phyloP scores from a whole-genome alignment of 2,797 vertebrate genomes.

The Furcifer pardalis region DNA sequence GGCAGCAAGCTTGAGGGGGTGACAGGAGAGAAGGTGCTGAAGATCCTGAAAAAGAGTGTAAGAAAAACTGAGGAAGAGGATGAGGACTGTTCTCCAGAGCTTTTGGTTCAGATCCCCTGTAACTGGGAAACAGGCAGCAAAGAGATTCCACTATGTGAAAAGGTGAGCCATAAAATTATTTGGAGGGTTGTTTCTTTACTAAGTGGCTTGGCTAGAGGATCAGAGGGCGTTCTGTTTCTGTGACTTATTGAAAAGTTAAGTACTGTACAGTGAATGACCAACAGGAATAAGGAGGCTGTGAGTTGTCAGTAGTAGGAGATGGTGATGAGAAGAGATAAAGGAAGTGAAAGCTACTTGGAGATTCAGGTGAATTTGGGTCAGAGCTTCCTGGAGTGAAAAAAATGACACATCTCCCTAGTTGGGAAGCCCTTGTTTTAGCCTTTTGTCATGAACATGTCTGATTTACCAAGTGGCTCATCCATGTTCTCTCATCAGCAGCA shows the following conservation, averaged over 20 bases:
- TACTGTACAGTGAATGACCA: not conserved
- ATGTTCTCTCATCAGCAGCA: slow-evolving; percentile 52
- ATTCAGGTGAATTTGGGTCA: not conserved
- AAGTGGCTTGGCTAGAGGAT: slow-evolving; percentile 35
- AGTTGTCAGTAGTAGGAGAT: not conserved
- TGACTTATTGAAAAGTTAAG: not conserved
- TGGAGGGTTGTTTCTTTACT: slow-evolving; percentile 51
- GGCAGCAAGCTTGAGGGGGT: not conserved
- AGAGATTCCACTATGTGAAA: slow-evolving; percentile 62
- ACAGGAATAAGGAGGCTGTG: not conserved
- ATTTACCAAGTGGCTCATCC: slow-evolving; percentile 7
- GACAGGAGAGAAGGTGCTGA: not conserved
- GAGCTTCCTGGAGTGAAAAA: not conserved
- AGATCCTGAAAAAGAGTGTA: not conserved
- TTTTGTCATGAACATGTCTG: not conserved
- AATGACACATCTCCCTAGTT: not conserved
- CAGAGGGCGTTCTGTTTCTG: not conserved
- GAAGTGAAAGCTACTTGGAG: not conserved
- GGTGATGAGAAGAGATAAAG: not conserved
- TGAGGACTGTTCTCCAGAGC: slow-evolving; percentile 49
- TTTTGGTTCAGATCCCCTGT: slow-evolving; percentile 48
- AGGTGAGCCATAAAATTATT: slow-evolving; percentile 66
- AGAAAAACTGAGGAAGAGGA: slow-evolving; percentile 22
- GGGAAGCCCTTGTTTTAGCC: not conserved
- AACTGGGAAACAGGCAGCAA: slow-evolving; percentile 45